Evolutionary conservation across 2,797 vertebrate genomes (phyloP).

Genomic region (Apogon talboti): DNA sequence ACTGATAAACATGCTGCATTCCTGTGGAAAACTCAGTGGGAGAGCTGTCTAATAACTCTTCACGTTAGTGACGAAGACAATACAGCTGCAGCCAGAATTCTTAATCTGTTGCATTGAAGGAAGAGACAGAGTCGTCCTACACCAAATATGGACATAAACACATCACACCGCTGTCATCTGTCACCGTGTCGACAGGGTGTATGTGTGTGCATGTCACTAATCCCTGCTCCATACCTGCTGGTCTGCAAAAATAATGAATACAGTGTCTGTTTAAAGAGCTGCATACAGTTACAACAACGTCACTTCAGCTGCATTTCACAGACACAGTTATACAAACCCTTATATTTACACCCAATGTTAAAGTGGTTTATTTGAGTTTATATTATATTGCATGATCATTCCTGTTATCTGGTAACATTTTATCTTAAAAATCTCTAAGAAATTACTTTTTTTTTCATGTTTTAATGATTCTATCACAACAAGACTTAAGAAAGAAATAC

Average conservation of each 20-base stretch:
- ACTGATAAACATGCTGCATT: constrained; percentile 54
- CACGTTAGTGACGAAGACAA: constrained; percentile 51
- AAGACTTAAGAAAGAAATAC: no score
- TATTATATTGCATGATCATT: no score
- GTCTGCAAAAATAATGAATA: constrained; percentile 22
- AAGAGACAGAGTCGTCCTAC: constrained; percentile 19
- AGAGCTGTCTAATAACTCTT: constrained; percentile 40
- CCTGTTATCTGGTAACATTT: no score
- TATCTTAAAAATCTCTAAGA: no score
- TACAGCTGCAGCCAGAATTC: constrained; percentile 32
- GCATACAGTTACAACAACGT: no score
- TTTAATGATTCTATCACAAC: no score
- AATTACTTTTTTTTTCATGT: no score
- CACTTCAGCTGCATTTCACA: constrained; percentile 1
- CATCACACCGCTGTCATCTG: constrained; percentile 28
- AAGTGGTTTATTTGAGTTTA: no score
- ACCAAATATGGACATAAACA: constrained; percentile 49
- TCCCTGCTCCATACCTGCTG: not conserved
- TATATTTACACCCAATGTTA: no score
- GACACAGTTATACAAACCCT: no score
- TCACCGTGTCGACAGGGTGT: not conserved
- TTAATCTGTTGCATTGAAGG: constrained; percentile 44
- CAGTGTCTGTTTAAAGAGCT: constrained; percentile 21
- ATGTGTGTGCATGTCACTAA: constrained; percentile 18
- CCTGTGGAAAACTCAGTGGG: constrained; percentile 42